Base-by-base conservation (phyloP, 2,113 vertebrate genomes). In the Zosterops hypoxanthus region DNA sequence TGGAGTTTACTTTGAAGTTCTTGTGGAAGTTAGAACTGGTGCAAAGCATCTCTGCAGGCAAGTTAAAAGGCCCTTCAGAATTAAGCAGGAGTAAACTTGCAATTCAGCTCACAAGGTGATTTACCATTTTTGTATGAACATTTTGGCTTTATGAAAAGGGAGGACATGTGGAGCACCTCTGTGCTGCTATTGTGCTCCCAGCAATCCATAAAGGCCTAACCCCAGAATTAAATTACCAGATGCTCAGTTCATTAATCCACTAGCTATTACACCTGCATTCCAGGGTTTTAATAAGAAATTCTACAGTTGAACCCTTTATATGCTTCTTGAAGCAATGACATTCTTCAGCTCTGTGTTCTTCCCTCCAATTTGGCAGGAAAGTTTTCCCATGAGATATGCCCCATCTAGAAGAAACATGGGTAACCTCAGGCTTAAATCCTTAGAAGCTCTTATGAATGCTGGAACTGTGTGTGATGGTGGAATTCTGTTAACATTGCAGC, bases 201-300 rank as follows among this genome's bases (percentile, higher is more conserved):
- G 39, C 26, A 80, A 65, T 82, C 66, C 50, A 31, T 53, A 63
- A 82, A 92, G 29, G 11, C 34, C 33, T 80, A 70, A 47, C 13
- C 8, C 26, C 33, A 79, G 36, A 34, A 76, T 65, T 79, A 82
- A 29, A 85, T 77, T 90, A 82, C 82, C 82, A 77, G 84, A 91
- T 88, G 75, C 46, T 90, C 66, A 44, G 5, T 59, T 77, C 47
- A 28, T 29, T 96, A 92, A 92, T 80, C 81, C 34, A 4, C 36
- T 41, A 63, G 55, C 46, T 94, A 80, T 95, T 91, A 57, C 42
- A 82, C 52, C 11, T 90, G 15, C 75, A 55, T 94, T 94, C 82
- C 90, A 86, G 63, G 10, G 8, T 80, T 92, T 95, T 91, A 71
- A 15, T 63, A 80, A 57, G 50, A 77, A 90, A 63, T 89, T 46